Evolutionary conservation across 2,797 vertebrate genomes (phyloP).

Genomic region (Rachycentron canadum): DNA sequence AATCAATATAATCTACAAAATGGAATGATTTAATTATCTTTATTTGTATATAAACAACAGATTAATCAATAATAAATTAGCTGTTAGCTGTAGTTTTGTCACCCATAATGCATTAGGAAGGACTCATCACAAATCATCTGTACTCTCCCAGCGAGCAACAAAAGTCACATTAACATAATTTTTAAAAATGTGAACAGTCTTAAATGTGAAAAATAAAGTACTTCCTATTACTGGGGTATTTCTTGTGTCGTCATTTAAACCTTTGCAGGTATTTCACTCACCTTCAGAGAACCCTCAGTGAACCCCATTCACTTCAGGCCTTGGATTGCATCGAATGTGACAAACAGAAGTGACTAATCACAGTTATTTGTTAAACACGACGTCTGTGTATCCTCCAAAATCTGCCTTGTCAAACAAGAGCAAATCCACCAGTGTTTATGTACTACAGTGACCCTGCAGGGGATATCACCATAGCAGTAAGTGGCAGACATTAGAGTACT

Average conservation of each 20-base stretch:
- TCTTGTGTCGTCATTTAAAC: neutral
- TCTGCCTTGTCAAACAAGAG: conserved; percentile 27
- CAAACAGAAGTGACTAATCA: conserved; percentile 23
- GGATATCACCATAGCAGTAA: conserved; percentile 72
- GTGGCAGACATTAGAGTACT: conserved; percentile 81
- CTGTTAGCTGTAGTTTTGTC: neutral
- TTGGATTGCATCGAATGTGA: conserved; percentile 11
- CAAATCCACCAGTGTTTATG: conserved; percentile 50
- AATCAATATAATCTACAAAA: neutral
- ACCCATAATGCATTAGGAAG: neutral
- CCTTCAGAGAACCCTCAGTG: neutral
- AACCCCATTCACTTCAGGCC: neutral
- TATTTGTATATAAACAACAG: neutral
- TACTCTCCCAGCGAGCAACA: neutral
- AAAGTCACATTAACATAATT: neutral
- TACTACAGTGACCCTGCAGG: conserved; percentile 57
- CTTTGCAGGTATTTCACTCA: neutral
- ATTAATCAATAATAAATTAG: neutral
- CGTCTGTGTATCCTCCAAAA: conserved; percentile 25
- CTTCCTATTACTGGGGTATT: neutral
- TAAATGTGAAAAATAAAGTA: neutral
- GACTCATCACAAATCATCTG: conserved; percentile 2
- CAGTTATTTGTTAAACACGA: conserved; percentile 3
- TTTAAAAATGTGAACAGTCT: neutral
- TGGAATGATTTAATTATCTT: neutral